Evolutionary conservation across 2,888 invertebrate genomes (phyloP).

Genomic region (Mythimna pallens): DNA sequence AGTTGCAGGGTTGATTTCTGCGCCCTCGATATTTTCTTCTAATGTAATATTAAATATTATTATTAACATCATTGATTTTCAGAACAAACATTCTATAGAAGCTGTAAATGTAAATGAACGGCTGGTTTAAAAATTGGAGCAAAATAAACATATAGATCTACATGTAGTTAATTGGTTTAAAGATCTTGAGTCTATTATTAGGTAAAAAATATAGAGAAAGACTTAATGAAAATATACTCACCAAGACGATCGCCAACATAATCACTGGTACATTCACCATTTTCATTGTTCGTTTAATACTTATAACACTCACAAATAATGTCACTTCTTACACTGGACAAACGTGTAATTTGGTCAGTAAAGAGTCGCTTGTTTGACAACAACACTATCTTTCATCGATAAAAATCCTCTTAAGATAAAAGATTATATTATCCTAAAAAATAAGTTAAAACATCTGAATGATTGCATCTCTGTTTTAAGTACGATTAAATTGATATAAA

Average conservation of each 20-base stretch:
- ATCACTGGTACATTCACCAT: conserved; percentile 74
- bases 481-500: conserved; percentile 60
- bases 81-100: too few species aligned
- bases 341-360: conserved; percentile 80
- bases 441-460: conserved; percentile 64
- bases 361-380: conserved; percentile 75
- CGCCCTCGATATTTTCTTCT: neutral
- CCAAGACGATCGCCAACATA: conserved; percentile 71
- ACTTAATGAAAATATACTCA: conserved; percentile 72
- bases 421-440: conserved; percentile 64
- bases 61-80: too few species aligned
- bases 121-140: too few species aligned
- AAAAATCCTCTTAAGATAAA: conserved; percentile 62
- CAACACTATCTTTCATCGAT: conserved; percentile 66
- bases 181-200: neutral
- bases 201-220: neutral
- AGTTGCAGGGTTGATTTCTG: neutral
- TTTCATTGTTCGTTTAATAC: conserved; percentile 67
- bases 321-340: conserved; percentile 82
- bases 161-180: neutral
- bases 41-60: too few species aligned
- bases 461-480: conserved; percentile 69
- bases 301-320: conserved; percentile 57
- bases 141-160: too few species aligned
- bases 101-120: too few species aligned